Evolutionary conservation across 2,797 vertebrate species (phyloP).

Genomic region (Alfaro cultratus): DNA sequence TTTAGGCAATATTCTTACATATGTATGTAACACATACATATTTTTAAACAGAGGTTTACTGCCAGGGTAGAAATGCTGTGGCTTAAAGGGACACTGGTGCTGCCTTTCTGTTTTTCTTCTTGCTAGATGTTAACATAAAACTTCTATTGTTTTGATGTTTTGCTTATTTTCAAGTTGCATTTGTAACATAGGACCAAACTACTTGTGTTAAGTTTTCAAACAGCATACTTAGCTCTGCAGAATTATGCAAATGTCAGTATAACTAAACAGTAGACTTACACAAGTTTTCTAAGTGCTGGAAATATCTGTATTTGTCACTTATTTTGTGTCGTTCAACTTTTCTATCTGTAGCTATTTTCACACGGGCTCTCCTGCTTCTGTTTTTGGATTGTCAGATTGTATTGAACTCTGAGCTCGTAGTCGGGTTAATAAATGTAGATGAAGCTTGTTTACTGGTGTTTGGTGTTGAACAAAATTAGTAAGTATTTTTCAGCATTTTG

Average conservation of each 20-base stretch:
- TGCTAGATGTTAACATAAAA: background rate
- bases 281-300: background rate
- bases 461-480: background rate
- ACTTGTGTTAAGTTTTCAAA: conserved; percentile 1
- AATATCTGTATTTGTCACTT: conserved; percentile 1
- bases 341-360: background rate
- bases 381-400: background rate
- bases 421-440: conserved; percentile 23
- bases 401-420: background rate
- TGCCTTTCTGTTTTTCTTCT: conserved; percentile 11
- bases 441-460: background rate
- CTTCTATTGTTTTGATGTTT: background rate
- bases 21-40: background rate
- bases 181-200: conserved; percentile 3
- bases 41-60: conserved; percentile 6
- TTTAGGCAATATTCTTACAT: background rate
- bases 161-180: conserved; percentile 2
- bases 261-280: background rate
- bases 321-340: conserved; percentile 14
- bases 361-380: background rate
- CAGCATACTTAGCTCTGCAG: background rate
- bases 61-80: background rate
- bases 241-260: conserved; percentile 1
- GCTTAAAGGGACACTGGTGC: conserved; percentile 1
- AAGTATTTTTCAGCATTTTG: background rate